phyloP scores from a whole-genome alignment of 2,888 invertebrate species.

The Arge pagana region DNA sequence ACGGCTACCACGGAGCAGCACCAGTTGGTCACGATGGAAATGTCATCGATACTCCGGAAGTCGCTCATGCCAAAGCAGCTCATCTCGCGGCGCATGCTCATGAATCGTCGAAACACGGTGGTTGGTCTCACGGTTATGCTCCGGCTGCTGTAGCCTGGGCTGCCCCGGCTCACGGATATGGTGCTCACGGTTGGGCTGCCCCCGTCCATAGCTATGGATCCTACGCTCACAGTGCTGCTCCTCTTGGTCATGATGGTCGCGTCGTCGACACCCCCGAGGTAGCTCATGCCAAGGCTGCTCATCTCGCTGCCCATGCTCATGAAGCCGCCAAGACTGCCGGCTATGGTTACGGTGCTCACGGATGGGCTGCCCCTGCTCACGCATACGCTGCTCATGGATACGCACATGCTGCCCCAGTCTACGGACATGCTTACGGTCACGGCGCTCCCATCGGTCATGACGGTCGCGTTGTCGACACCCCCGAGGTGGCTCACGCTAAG shows the following conservation, averaged over 20 bases:
- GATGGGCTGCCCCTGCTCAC: not conserved
- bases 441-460: slow-evolving; percentile 21
- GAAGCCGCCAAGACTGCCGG: slow-evolving; percentile 17
- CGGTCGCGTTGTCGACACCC: slow-evolving; percentile 30
- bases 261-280: slow-evolving; percentile 53
- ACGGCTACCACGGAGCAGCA: slow-evolving; percentile 37
- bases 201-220: slow-evolving; percentile 28
- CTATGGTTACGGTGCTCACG: slow-evolving; percentile 19
- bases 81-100: slow-evolving; percentile 25
- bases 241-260: slow-evolving; percentile 40
- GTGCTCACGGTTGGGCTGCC: slow-evolving; percentile 34
- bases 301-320: slow-evolving; percentile 23
- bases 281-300: slow-evolving; percentile 45
- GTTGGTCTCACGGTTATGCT: slow-evolving; percentile 21
- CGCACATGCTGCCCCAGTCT: slow-evolving; percentile 14
- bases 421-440: slow-evolving; percentile 24
- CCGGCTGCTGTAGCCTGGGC: slow-evolving; percentile 45
- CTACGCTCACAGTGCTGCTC: slow-evolving; percentile 37
- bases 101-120: slow-evolving; percentile 11
- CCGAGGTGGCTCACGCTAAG: slow-evolving; percentile 35
- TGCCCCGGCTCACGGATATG: slow-evolving; percentile 28
- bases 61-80: slow-evolving; percentile 46
- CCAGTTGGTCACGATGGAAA: slow-evolving; percentile 40
- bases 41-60: slow-evolving; percentile 52
- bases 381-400: slow-evolving; percentile 16